These are phyloP conservation scores for Pogonocichla stellata DNA, from an alignment of 2,113 vertebrate genomes.

Conservation along the genomic window DNA sequence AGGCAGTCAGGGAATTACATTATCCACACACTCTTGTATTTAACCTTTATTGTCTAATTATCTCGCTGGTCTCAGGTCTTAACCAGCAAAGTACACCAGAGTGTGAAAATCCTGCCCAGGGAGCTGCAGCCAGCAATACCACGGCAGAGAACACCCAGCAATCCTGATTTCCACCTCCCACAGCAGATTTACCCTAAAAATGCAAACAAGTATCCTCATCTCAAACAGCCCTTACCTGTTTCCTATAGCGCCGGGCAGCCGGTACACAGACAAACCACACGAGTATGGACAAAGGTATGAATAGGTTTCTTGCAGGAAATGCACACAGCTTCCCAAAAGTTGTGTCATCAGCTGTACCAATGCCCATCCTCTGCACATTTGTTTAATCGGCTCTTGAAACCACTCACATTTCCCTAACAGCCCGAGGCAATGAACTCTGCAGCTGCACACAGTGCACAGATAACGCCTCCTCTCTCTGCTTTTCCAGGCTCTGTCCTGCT, in stretches of 20 bases:
- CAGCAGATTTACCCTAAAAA: not conserved
- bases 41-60: not conserved
- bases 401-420: not conserved
- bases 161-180: not conserved
- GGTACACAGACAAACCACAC: not conserved
- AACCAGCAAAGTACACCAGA: not conserved
- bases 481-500: not conserved
- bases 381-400: not conserved
- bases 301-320: not conserved
- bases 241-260: rapidly evolving
- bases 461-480: not conserved
- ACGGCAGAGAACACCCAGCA: not conserved
- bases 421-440: not conserved
- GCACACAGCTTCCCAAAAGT: not conserved
- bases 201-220: not conserved
- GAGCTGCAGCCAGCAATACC: not conserved
- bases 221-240: not conserved
- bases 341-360: not conserved
- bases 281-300: not conserved
- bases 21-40: not conserved
- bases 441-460: rapidly evolving
- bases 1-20: not conserved
- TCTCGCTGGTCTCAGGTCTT: not conserved
- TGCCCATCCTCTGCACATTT: not conserved
- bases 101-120: not conserved